Evolutionary conservation across 2,888 invertebrate genomes (phyloP).

Genomic region (Hirtodrosophila confusa): DNA sequence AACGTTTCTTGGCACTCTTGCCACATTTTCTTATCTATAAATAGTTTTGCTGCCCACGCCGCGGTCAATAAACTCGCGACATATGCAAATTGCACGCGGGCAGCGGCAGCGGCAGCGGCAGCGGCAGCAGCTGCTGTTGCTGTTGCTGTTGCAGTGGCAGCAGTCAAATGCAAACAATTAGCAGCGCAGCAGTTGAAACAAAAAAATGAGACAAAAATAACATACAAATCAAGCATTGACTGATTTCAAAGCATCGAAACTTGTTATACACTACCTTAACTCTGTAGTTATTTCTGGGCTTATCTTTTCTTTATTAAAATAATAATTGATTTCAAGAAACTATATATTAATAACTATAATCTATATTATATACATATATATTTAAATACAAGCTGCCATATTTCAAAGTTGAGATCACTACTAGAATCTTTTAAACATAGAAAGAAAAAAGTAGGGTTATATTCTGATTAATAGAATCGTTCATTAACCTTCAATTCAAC

Average conservation of each 20-base stretch:
- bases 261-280: conserved; percentile 6
- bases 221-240: conserved; percentile 15
- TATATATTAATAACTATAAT: too few relatives aligned
- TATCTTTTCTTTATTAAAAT: too few relatives aligned
- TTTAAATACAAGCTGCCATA: too few relatives aligned
- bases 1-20: conserved; percentile 70
- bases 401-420: too few relatives aligned
- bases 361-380: too few relatives aligned
- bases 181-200: conserved; percentile 37
- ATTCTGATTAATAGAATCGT: too few relatives aligned
- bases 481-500: too few relatives aligned
- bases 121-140: conserved; percentile 14
- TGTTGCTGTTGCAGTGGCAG: conserved; percentile 28
- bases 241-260: background rate
- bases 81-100: conserved; percentile 73
- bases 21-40: conserved; percentile 79
- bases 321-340: too few relatives aligned
- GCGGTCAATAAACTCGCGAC: conserved; percentile 80
- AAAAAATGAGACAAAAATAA: conserved; percentile 21
- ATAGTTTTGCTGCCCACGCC: conserved; percentile 76
- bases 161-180: conserved; percentile 71
- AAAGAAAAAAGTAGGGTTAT: too few relatives aligned
- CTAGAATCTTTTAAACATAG: too few relatives aligned
- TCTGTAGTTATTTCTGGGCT: too few relatives aligned
- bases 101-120: conserved; percentile 31